Base-by-base conservation (phyloP, 2,113 vertebrate species). In the Reinhardtius hippoglossoides region DNA sequence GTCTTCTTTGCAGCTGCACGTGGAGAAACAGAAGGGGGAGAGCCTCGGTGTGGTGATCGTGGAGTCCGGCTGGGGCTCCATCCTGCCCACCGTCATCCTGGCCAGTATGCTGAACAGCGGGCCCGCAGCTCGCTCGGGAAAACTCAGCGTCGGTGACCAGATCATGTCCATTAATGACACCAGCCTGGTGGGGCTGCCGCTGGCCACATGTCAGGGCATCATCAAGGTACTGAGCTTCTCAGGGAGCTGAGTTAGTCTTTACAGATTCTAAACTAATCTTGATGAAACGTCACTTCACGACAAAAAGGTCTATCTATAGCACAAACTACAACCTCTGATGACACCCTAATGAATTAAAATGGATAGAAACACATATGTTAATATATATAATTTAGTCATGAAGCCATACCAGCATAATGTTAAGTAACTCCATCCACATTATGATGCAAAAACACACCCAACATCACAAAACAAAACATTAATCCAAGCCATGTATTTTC, bases 131-230 rank as follows among this genome's bases (percentile, higher is more conserved):
- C 98, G 98, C 67, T 99, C 98, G 0, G 97, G 98, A 58, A 98
- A 97, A 90, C 96, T 99, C 77, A 98, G 95, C 80, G 97, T 99
- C 3, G 98, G 98, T 0, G 98, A 99, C 93, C 98, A 99, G 92
- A 97, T 99, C 46, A 99, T 99, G 98, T 98, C 97, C 81, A 97
- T 99, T 84, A 99, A 99, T 14, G 97, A 97, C 71, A 99, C 97
- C 78, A 99, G 98, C 82, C 93, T 99, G 83, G 98, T 99, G 73
- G 98, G 98, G 63, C 95, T 99, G 59, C 98, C 98, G 2, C 93
- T 99, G 1, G 96, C 97, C 82, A 98, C 98, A 15, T 99, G 98
- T 84, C 98, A 99, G 94, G 95, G 96, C 67, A 98, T 99, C 92
- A 97, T 99, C 88, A 99, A 99, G 97, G 98, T 99, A 90, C 9